Evolutionary conservation across 2,888 invertebrate genomes (phyloP).

Genomic region (Dicyrtoma fusca): DNA sequence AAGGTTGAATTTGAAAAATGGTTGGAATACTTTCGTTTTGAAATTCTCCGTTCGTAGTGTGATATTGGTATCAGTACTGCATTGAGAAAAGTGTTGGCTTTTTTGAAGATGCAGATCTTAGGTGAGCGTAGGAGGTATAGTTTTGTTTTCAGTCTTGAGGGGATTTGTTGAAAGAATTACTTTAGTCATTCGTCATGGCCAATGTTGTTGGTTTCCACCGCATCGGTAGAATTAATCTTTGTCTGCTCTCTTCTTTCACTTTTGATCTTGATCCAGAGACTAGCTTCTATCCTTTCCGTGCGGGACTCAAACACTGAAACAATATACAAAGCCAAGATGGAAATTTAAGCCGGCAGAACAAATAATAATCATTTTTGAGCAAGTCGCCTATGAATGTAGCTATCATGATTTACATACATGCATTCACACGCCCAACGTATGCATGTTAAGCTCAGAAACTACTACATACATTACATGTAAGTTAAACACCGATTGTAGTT

Average conservation of each 20-base stretch:
- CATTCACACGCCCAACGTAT: too few species aligned
- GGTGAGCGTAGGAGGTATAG: too few species aligned
- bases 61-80: constrained; percentile 6
- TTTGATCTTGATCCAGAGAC: background rate
- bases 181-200: constrained; percentile 23
- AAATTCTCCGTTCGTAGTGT: background rate
- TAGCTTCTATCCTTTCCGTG: background rate
- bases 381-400: background rate
- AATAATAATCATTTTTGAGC: background rate
- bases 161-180: constrained; percentile 13
- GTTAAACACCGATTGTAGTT: too few species aligned
- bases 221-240: constrained; percentile 25
- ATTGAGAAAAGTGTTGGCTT: background rate
- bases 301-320: background rate
- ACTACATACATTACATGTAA: too few species aligned
- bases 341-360: background rate
- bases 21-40: too few species aligned
- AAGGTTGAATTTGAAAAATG: background rate
- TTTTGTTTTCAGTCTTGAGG: constrained; percentile 20
- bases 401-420: too few species aligned
- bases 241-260: constrained; percentile 1
- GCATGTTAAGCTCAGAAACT: too few species aligned
- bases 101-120: background rate
- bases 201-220: constrained; percentile 20
- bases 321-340: constrained; percentile 2